Percentiles rank a stretch among this genome's conserved stretches.
These are phyloP conservation scores for Sphenodon punctatus DNA, from an alignment of 2,797 vertebrate species.

Conservation along the genomic window DNA sequence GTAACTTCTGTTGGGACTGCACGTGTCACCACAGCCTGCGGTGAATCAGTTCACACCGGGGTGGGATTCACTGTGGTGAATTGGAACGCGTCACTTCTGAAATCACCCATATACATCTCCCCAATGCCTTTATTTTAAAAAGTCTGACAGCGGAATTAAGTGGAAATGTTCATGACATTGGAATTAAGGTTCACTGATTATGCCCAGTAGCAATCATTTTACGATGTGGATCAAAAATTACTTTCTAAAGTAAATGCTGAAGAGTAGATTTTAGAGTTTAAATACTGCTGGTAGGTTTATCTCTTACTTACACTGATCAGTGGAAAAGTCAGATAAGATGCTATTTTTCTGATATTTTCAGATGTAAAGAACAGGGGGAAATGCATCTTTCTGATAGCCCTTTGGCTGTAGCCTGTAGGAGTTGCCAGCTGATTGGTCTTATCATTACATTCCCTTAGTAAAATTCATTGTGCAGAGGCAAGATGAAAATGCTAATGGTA, in stretches of 20 bases:
- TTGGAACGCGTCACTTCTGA: too few species aligned
- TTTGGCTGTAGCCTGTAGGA: conserved; percentile 33
- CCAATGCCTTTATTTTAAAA: conserved; percentile 22
- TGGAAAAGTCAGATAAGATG: neutral
- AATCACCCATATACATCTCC: neutral
- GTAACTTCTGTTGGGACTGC: too few species aligned
- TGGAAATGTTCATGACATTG: neutral
- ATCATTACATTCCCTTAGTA: conserved; percentile 5
- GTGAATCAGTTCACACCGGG: too few species aligned
- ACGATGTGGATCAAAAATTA: neutral
- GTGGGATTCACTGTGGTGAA: too few species aligned
- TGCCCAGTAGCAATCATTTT: conserved; percentile 7
- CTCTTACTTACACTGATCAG: conserved; percentile 8
- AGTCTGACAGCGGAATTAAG: neutral
- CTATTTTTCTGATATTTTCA: conserved; percentile 25
- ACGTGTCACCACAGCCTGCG: too few species aligned
- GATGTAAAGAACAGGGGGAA: neutral
- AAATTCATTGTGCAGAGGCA: conserved; percentile 37
- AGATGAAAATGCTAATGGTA: conserved; percentile 3
- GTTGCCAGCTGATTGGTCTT: conserved; percentile 27
- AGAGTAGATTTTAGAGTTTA: too few species aligned
- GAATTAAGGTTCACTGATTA: conserved; percentile 9
- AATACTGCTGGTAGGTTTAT: conserved; percentile 29
- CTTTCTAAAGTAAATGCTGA: neutral
- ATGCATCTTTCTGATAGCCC: conserved; percentile 17